Conservation (phyloP, 92 coral and sea anemone species). For the Actinernus sp. region DNA sequence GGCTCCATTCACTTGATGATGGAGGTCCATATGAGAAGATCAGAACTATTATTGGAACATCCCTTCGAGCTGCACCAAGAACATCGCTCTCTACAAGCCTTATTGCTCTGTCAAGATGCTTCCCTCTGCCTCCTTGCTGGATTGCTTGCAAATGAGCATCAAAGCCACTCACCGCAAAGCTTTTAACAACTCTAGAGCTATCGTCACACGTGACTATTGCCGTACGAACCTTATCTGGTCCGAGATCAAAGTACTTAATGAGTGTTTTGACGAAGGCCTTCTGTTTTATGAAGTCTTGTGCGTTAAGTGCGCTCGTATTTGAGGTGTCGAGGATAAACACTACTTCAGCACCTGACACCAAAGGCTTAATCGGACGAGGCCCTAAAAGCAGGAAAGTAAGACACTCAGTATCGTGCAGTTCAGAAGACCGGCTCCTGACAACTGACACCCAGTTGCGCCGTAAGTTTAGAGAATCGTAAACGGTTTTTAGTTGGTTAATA, state of each 20-base stretch:
- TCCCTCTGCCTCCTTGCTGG: constrained; percentile 29
- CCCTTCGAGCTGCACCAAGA: constrained; percentile 27
- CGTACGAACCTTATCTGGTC: constrained; percentile 56
- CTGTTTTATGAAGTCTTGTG: constrained; percentile 57
- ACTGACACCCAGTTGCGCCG: too few species aligned
- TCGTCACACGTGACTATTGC: constrained; percentile 75
- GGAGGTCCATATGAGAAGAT: constrained; percentile 69
- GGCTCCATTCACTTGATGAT: constrained; percentile 31
- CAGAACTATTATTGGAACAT: constrained; percentile 55
- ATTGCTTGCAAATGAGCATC: constrained; percentile 19
- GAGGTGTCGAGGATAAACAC: constrained; percentile 88
- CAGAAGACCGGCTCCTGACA: neutral
- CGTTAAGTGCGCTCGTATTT: constrained; percentile 61
- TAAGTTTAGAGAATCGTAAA: too few species aligned
- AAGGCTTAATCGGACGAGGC: constrained; percentile 27
- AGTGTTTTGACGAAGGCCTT: constrained; percentile 71
- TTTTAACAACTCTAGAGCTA: constrained; percentile 37
- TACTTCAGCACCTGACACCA: constrained; percentile 60
- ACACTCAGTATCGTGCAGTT: neutral
- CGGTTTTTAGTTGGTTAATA: too few species aligned
- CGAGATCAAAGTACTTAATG: constrained; percentile 55
- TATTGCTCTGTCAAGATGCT: constrained; percentile 37
- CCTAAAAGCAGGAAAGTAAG: constrained; percentile 16
- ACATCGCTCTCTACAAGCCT: constrained; percentile 30
- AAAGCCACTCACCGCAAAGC: constrained; percentile 14